phyloP scores from a whole-genome alignment of 2,888 invertebrate genomes.

The Athalia cordata region DNA sequence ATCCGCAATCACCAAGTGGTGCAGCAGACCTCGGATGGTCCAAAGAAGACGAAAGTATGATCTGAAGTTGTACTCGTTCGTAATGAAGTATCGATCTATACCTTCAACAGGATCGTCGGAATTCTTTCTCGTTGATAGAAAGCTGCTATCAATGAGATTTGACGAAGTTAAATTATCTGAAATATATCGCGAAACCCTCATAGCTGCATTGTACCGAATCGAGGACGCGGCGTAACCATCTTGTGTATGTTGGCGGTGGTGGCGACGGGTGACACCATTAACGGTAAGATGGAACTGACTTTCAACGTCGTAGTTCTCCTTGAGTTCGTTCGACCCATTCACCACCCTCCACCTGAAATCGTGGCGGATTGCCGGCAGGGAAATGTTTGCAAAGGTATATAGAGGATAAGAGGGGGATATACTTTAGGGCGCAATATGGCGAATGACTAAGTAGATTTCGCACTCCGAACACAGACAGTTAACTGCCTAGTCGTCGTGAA shows the following conservation, averaged over 20 bases:
- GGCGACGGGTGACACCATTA: slow-evolving; percentile 9
- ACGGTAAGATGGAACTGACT: slow-evolving; percentile 24
- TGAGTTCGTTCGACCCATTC: neutral
- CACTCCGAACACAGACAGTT: slow-evolving; percentile 38
- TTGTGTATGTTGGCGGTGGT: neutral
- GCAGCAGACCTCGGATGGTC: too few relatives aligned
- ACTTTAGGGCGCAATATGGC: slow-evolving; percentile 34
- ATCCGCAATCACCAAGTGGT: too few relatives aligned
- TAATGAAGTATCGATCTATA: too few relatives aligned
- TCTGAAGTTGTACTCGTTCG: too few relatives aligned
- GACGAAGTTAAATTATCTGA: too few relatives aligned
- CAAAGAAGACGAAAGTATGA: too few relatives aligned
- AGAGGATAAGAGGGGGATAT: neutral
- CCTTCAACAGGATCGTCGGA: too few relatives aligned
- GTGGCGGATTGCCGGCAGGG: slow-evolving; percentile 2
- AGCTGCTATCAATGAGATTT: too few relatives aligned
- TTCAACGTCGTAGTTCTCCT: neutral
- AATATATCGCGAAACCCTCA: too few relatives aligned
- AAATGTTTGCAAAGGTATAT: neutral
- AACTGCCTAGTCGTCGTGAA: slow-evolving; percentile 38
- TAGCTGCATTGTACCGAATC: too few relatives aligned
- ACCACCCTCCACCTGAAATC: too few relatives aligned
- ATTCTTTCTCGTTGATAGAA: too few relatives aligned
- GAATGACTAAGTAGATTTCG: slow-evolving; percentile 41
- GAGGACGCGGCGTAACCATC: neutral